Evolutionary conservation across 2,797 vertebrate genomes (phyloP), one percentile per base, ranked within the genome.

Genomic region (Poecilia wingei): DNA sequence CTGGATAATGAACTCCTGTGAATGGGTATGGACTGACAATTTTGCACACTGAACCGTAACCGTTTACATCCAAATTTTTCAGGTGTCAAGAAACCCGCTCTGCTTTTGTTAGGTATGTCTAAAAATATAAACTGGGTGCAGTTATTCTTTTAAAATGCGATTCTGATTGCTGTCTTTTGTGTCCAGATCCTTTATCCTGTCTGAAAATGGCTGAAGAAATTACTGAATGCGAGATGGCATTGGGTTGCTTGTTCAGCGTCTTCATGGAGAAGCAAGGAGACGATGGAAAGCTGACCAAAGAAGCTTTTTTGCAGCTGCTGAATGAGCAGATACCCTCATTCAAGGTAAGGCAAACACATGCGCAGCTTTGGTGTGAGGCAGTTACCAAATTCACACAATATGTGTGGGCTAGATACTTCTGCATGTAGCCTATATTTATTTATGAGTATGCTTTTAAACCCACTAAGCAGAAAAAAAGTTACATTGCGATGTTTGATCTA

Each of bases 251-350:
- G 79, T 76, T 51, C 4, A 0, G 10, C 2, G 36, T 59, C 43
- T 84, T 31, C n/a, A 39, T 61, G 33, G 0, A 7, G 1, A 33
- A 74, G n/a, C 49, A 81, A 74, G 69, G 46, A 0, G 28, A 28
- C 1, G 20, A 81, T 31, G 64, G 57, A 8, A 82, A 72, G 33
- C 20, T 82, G 71, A 13, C 10, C 41, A 82, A 72, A 74, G 0
- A 7, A 0, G 25, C 45, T 7, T 85, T 85, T 55, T 13, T 55
- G n/a, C 0, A 72, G 0, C 0, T 82, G 3, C 1, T 82, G 13
- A 57, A 36, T 28, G 20, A 79, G 9, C 20, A 79, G 59, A 31
- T 85, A 68, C 55, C 81, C 2, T 3, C 16, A 16, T 75, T 85
- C n/a, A 2, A 4, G 61, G 78, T 85, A 53, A 81, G 73, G 33